Evolutionary conservation across 2,113 vertebrate genomes (phyloP).

Genomic region (Trichechus manatus): DNA sequence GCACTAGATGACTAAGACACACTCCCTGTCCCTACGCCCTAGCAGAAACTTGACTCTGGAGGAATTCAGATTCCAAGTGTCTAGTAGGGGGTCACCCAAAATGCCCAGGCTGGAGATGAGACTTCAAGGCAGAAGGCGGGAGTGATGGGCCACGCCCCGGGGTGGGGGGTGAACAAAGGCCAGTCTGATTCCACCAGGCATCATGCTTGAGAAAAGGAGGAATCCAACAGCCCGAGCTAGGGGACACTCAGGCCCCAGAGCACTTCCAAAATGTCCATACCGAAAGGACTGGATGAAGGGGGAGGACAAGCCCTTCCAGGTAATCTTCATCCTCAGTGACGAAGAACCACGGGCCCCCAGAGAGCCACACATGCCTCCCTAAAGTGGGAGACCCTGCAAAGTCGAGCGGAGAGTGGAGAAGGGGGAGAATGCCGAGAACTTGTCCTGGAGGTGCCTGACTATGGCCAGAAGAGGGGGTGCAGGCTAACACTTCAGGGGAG

Average conservation of each 20-base stretch:
- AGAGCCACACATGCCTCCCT: neutral
- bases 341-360: neutral
- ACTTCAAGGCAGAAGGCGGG: neutral
- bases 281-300: neutral
- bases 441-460: neutral
- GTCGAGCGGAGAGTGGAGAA: rapidly evolving
- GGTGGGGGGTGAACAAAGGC: neutral
- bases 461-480: neutral
- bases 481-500: neutral
- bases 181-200: neutral
- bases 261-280: neutral
- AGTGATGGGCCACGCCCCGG: neutral
- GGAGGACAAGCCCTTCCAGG: neutral
- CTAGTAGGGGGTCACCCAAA: neutral
- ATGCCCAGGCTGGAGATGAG: neutral
- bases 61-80: neutral
- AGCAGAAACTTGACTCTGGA: neutral
- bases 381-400: neutral
- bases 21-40: no score
- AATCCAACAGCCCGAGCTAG: neutral
- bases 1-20: no score
- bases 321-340: neutral
- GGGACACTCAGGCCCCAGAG: neutral
- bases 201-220: neutral
- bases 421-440: rapidly evolving